Conservation (phyloP, 2,113 vertebrate species). For the Phoenicopterus ruber region DNA sequence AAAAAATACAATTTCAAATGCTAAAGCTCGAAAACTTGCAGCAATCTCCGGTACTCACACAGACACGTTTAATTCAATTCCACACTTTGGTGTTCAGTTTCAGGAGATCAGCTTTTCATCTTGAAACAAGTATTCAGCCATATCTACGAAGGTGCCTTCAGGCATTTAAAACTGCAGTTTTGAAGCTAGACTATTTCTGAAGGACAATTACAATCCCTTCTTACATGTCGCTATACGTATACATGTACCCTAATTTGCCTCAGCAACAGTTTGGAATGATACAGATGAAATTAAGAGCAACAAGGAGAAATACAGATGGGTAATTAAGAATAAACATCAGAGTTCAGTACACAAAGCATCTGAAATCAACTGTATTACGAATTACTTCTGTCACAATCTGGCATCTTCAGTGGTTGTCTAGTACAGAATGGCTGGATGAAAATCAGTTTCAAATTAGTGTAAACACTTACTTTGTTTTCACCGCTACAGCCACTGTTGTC, state of each 20-base stretch:
- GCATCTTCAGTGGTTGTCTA: background rate
- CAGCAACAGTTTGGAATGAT: background rate
- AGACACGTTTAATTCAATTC: background rate
- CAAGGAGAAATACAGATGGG: background rate
- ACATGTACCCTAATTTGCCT: background rate
- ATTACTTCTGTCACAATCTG: background rate
- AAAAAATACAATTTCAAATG: background rate
- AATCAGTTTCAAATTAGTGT: background rate
- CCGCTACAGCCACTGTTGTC: constrained; percentile 90
- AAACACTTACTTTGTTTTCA: constrained; percentile 77
- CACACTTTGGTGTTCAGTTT: background rate
- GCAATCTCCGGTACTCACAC: background rate
- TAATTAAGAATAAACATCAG: background rate
- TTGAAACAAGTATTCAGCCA: background rate
- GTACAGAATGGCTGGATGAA: fast-evolving
- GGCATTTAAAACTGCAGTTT: background rate
- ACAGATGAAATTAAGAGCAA: background rate
- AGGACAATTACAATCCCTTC: background rate
- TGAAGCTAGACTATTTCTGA: background rate
- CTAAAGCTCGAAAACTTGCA: background rate
- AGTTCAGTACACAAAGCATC: background rate
- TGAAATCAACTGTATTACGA: background rate
- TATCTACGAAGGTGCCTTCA: background rate
- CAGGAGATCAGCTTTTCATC: background rate
- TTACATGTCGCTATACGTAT: fast-evolving